Evolutionary conservation across 1,140 invertebrate species (phyloP).

Genomic region (Psix sp.): DNA sequence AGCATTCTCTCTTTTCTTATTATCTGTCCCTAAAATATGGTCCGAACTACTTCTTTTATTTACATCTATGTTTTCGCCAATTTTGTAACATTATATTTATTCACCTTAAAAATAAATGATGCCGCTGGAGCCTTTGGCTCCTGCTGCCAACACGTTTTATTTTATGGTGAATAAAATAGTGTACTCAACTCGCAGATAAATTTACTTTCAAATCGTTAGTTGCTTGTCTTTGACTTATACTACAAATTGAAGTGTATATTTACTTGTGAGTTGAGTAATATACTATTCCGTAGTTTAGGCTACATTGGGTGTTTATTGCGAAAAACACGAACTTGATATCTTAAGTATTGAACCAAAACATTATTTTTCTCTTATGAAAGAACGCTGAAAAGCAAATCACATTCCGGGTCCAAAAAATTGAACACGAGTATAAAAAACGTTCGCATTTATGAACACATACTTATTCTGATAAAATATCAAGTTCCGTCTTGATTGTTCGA

Average conservation of each 20-base stretch:
- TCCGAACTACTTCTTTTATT: constrained; percentile 55
- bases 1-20: constrained; percentile 50
- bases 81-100: constrained; percentile 55
- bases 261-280: no score
- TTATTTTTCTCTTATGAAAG: constrained; percentile 1
- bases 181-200: no score
- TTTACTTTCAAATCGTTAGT: no score
- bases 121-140: no score
- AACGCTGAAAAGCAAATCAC: constrained; percentile 28
- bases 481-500: constrained; percentile 44
- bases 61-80: constrained; percentile 60
- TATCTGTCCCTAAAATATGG: constrained; percentile 58
- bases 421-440: constrained; percentile 24
- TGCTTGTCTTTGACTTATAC: no score
- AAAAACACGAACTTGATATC: constrained; percentile 55
- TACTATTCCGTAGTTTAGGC: constrained; percentile 55
- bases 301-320: constrained; percentile 50
- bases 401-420: constrained; percentile 7
- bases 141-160: no score
- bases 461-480: constrained; percentile 48
- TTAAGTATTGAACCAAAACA: constrained; percentile 23
- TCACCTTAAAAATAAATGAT: no score
- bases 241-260: no score
- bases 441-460: constrained; percentile 15
- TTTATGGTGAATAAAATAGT: no score